Evolutionary conservation across 2,113 vertebrate species (phyloP), one percentile per base, ranked within the genome.

Genomic region (Trichomycterus rosablanca): DNA sequence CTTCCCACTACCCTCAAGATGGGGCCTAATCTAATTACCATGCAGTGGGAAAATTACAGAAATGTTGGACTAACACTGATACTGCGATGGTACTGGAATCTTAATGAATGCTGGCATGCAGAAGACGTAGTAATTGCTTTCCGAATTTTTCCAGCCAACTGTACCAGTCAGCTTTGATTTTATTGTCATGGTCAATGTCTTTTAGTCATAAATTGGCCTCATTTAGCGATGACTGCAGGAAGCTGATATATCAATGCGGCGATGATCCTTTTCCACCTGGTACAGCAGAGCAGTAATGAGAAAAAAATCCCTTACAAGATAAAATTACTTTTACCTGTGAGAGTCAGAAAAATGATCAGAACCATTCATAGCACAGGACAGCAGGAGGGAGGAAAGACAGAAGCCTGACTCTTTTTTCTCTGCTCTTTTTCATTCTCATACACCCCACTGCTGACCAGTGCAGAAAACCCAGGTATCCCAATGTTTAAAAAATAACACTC

Each of bases 401-500:
- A 70, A 60, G 71, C 46, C 15, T 49, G 50, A 67, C 66, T 46
- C 60, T 71, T 76, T 79, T 74, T 75, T 76, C 69, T 67, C 40
- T 55, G 51, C 67, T 74, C 71, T 62, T 20, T 16, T n/a, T 8
- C 72, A 57, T 73, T 64, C 67, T 66, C 50, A 50, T 54, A 68
- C 57, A 67, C 76, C 80, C 78, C 74, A 77, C 73, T 93, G 91
- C 92, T 94, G 92, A 95, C 89, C 89, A 86, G 78, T 79, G 88
- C 91, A 93, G 87, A 93, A 92, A 83, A 73, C 28, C 80, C 83
- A 85, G 75, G 64, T 78, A 78, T 83, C 70, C 85, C 89, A 91
- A 91, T 89, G 91, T 93, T 93, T 92, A 91, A 91, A 89, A 91
- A 92, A 93, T 82, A 88, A 84, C 78, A 83, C 81, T 67, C 88